Base-by-base conservation (phyloP, 2,888 invertebrate species). In the Cordylochernes scorpioides region DNA sequence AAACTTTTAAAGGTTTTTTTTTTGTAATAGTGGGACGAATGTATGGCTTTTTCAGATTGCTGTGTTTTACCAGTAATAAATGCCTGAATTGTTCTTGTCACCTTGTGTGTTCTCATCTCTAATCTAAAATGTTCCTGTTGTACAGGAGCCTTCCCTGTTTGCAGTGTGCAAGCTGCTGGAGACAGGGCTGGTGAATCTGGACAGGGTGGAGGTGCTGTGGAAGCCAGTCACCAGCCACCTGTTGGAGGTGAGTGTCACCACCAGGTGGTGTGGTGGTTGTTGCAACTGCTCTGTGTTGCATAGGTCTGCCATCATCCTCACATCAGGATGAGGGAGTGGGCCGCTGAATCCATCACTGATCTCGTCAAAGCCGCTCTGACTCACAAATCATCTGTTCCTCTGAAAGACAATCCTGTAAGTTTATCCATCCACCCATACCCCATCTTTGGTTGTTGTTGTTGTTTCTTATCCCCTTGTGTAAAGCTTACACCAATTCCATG, bases 81-180 rank as follows among this genome's bases (percentile, higher is more conserved):
- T n/a, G n/a, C n/a, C n/a, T n/a, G n/a, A n/a, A n/a, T n/a, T n/a
- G n/a, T n/a, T n/a, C n/a, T n/a, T n/a, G n/a, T n/a, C n/a, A 19
- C 2, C 10, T 10, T 19, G 21, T 2, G 10, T 19, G 10, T 19
- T 19, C 9, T 19, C 9, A 19, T 2, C 10, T 19, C 9, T n/a
- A 19, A 19, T 19, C 9, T 19, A n/a, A n/a, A 19, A n/a, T 19
- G 10, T 19, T n/a, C 2, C 21, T 19, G 21, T 19, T 19, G 29
- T 41, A 4, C 41, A 75, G 71, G 91, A 94, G 49, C 91, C 91
- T 0, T 91, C 88, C 0, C 54, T 91, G 31, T 94, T 94, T 56
- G 88, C 91, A 3, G 84, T 94, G 3, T 88, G 91, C 3, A 94
- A 94, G 53, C 59, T 94, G n/a, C 59, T 94, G n/a, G 94, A 97